phyloP scores from a whole-genome alignment of 2,113 vertebrate species.

The Microcebus ravelobensis region DNA sequence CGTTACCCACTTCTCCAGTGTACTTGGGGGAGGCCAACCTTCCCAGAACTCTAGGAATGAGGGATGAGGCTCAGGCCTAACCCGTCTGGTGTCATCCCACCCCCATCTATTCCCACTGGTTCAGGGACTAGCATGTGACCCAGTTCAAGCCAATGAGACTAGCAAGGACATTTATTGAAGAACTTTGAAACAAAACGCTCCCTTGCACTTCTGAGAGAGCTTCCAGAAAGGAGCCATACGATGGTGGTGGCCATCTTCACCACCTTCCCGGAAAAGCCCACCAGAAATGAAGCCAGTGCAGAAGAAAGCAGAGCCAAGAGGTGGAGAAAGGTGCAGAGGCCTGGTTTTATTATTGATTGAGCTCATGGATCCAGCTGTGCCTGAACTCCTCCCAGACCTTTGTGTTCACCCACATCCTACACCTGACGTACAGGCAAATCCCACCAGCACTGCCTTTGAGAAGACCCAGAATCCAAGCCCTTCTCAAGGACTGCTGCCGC shows the following conservation, averaged over 20 bases:
- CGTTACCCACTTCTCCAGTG: neutral
- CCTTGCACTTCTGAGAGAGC: neutral
- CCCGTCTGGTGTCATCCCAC: accelerated
- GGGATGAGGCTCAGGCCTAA: neutral
- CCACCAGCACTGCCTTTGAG: accelerated
- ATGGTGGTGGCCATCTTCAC: neutral
- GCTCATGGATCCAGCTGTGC: neutral
- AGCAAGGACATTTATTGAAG: neutral
- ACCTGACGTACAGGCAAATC: accelerated
- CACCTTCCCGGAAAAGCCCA: neutral
- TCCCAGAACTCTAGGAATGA: neutral
- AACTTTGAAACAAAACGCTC: neutral
- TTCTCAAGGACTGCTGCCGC: neutral
- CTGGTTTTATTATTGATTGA: no score
- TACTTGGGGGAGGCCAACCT: neutral
- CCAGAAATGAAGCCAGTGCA: neutral
- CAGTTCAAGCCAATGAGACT: neutral
- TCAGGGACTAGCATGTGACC: neutral
- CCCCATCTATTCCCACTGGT: neutral
- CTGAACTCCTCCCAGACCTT: neutral
- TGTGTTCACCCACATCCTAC: accelerated
- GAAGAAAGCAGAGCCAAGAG: neutral
- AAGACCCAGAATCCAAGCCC: accelerated
- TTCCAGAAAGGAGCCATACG: neutral
- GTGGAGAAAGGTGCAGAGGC: neutral